phyloP scores from a whole-genome alignment of 2,113 vertebrate genomes.

The Coregonus clupeaformis region DNA sequence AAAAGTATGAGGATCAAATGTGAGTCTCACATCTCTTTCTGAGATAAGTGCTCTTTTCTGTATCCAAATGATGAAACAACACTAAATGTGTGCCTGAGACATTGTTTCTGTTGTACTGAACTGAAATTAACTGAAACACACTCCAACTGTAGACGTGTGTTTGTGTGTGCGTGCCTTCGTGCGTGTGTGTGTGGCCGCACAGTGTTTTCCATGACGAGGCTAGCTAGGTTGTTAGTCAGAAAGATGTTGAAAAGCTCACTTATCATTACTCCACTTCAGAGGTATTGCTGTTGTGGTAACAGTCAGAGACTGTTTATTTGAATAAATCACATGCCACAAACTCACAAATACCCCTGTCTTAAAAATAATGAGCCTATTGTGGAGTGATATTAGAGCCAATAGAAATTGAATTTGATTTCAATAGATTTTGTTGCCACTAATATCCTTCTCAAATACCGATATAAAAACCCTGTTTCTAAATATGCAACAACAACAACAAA shows the following conservation, averaged over 20 bases:
- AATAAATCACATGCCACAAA: constrained; percentile 32
- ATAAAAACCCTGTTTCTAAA: too few species aligned
- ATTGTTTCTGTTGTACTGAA: constrained; percentile 14
- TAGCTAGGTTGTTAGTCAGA: constrained; percentile 24
- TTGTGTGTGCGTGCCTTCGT: background rate
- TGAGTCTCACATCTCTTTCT: background rate
- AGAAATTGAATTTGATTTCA: too few species aligned
- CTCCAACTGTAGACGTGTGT: constrained; percentile 15
- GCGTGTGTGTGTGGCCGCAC: background rate
- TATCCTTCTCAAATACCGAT: too few species aligned
- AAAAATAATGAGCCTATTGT: too few species aligned
- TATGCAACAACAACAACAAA: too few species aligned
- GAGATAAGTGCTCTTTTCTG: constrained; percentile 21
- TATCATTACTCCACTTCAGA: constrained; percentile 29
- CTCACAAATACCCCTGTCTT: constrained; percentile 21
- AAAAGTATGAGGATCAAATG: background rate
- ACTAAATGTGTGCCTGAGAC: background rate
- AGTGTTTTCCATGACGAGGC: constrained; percentile 17
- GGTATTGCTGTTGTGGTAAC: constrained; percentile 52
- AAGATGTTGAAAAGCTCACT: constrained; percentile 18
- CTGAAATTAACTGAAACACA: constrained; percentile 18
- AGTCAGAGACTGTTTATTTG: constrained; percentile 39
- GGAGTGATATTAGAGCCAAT: too few species aligned
- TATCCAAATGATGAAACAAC: background rate
- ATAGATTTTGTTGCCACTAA: too few species aligned